phyloP scores from a whole-genome alignment of 2,888 invertebrate genomes.

The Cenopis cana region DNA sequence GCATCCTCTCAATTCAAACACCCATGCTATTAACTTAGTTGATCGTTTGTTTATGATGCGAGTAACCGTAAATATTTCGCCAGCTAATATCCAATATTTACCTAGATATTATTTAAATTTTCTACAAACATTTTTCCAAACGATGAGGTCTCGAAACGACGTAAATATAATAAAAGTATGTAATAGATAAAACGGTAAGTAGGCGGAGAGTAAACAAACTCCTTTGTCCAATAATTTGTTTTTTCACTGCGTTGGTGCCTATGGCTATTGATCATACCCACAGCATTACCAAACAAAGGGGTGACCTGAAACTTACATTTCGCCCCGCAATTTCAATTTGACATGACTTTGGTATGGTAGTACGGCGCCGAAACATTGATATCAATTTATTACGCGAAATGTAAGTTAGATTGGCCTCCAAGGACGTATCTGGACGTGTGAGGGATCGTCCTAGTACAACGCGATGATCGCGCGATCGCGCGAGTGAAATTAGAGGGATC shows the following conservation, averaged over 20 bases:
- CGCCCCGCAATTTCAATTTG: background rate
- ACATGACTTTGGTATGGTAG: background rate
- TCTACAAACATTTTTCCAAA: background rate
- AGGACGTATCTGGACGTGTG: too few relatives aligned
- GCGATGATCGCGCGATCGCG: too few relatives aligned
- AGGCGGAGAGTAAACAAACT: background rate
- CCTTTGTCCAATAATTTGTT: background rate
- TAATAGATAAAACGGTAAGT: background rate
- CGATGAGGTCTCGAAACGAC: background rate
- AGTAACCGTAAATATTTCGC: constrained; percentile 29
- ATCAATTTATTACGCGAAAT: background rate
- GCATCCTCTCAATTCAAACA: constrained; percentile 24
- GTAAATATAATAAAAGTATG: background rate
- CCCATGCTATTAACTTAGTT: constrained; percentile 18
- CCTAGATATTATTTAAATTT: constrained; percentile 9
- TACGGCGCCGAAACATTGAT: background rate
- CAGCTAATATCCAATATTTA: constrained; percentile 14
- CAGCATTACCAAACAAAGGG: background rate
- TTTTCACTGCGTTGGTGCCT: background rate
- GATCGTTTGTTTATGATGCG: constrained; percentile 6
- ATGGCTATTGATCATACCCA: background rate
- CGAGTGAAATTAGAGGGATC: too few relatives aligned
- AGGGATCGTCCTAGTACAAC: too few relatives aligned
- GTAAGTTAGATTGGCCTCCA: background rate
- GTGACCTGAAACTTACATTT: background rate